Conservation (phyloP, 1,140 invertebrate genomes). For the Plodia interpunctella region DNA sequence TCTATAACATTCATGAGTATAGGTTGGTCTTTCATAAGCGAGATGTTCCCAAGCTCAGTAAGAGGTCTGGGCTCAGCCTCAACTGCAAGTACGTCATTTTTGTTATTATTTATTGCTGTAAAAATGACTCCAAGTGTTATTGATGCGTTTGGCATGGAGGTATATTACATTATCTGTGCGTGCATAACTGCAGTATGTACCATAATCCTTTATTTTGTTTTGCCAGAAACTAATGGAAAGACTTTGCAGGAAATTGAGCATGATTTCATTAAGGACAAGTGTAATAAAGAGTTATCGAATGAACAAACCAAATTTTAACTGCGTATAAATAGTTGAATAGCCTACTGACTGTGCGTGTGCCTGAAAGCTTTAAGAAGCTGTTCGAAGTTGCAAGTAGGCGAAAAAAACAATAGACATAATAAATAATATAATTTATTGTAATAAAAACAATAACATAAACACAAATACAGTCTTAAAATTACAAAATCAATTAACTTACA, state of each 20-base stretch:
- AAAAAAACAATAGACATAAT: neutral
- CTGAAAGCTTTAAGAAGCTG: too few relatives aligned
- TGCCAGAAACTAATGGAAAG: slow-evolving; percentile 81
- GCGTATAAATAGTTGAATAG: too few relatives aligned
- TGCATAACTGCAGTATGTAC: slow-evolving; percentile 50
- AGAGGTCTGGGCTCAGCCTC: slow-evolving; percentile 47
- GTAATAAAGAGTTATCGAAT: neutral
- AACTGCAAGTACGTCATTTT: slow-evolving; percentile 28
- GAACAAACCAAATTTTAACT: neutral
- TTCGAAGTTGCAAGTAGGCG: too few relatives aligned
- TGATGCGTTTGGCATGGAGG: slow-evolving; percentile 25
- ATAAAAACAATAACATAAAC: too few relatives aligned
- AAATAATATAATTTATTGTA: neutral
- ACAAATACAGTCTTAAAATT: neutral
- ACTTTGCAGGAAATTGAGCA: slow-evolving; percentile 77
- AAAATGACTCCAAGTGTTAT: slow-evolving; percentile 40
- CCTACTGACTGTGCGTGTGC: too few relatives aligned
- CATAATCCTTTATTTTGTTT: slow-evolving; percentile 72
- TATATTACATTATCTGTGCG: slow-evolving; percentile 30
- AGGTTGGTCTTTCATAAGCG: slow-evolving; percentile 48
- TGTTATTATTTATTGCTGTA: slow-evolving; percentile 35
- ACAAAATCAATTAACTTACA: neutral
- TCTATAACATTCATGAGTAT: slow-evolving; percentile 33
- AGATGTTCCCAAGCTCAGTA: slow-evolving; percentile 51
- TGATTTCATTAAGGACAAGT: slow-evolving; percentile 11